phyloP scores from a whole-genome alignment of 2,797 vertebrate species.

The Parotocinclus haroldoi region DNA sequence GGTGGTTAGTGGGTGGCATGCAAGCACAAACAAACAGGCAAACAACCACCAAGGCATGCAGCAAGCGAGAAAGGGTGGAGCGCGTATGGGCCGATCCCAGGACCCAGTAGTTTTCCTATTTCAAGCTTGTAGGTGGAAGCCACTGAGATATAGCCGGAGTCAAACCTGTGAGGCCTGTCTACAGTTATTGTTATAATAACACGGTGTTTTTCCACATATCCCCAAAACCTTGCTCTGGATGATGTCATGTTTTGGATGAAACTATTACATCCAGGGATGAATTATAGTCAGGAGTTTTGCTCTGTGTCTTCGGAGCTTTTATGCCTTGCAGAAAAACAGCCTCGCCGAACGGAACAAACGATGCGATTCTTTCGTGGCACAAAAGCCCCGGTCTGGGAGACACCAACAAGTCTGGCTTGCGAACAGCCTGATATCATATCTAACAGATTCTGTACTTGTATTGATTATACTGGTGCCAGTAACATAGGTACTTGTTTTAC shows the following conservation, averaged over 20 bases:
- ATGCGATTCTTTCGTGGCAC: not conserved
- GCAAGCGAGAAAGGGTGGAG: slow-evolving; percentile 39
- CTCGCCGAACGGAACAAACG: too few species aligned
- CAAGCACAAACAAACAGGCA: slow-evolving; percentile 60
- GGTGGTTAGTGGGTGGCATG: slow-evolving; percentile 43
- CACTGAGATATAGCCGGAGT: slow-evolving; percentile 14
- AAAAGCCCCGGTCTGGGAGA: not conserved
- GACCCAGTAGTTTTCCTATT: slow-evolving; percentile 45
- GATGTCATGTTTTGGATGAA: not conserved
- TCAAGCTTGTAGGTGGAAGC: slow-evolving; percentile 28
- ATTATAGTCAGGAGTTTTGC: slow-evolving; percentile 6
- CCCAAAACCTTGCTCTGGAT: slow-evolving; percentile 1
- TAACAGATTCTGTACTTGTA: slow-evolving; percentile 44
- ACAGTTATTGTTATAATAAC: slow-evolving; percentile 31
- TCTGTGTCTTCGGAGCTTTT: not conserved
- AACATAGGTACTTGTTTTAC: slow-evolving; percentile 49
- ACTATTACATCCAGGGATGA: too few species aligned
- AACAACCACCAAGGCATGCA: slow-evolving; percentile 34
- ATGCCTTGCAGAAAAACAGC: too few species aligned
- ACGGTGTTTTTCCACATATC: slow-evolving; percentile 35
- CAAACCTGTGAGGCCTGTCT: not conserved
- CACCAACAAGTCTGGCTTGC: slow-evolving; percentile 28
- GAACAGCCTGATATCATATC: slow-evolving; percentile 39
- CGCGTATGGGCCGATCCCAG: slow-evolving; percentile 15
- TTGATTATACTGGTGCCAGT: slow-evolving; percentile 50